Conservation (phyloP, 2,113 vertebrate species). For the Trogon surrucura region DNA sequence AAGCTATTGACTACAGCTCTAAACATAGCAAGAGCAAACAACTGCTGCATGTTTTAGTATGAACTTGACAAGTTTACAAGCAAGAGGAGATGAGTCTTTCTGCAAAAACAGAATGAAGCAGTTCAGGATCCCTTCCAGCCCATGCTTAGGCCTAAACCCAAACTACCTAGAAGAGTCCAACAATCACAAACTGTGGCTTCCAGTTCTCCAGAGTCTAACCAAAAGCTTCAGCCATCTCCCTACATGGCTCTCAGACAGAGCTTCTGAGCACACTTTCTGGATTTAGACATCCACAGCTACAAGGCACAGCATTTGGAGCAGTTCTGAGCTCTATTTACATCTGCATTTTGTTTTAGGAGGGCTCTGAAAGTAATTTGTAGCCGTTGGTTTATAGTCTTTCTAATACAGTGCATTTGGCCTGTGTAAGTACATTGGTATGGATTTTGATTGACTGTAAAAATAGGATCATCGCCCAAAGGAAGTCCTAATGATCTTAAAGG, state of each 20-base stretch:
- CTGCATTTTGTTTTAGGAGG: conserved; percentile 41
- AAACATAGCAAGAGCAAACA: background rate
- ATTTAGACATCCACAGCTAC: background rate
- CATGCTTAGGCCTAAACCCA: background rate
- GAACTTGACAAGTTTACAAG: background rate
- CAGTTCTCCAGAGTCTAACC: background rate
- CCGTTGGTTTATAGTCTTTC: conserved; percentile 28
- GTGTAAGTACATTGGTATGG: background rate
- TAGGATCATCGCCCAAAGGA: conserved; percentile 35
- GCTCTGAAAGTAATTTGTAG: conserved; percentile 57
- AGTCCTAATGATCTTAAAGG: conserved; percentile 11
- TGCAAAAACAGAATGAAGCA: background rate
- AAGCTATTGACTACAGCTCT: background rate
- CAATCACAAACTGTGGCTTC: background rate
- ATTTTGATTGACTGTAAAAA: conserved; percentile 60
- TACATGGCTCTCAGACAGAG: background rate
- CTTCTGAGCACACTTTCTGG: background rate
- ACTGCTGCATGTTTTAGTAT: background rate
- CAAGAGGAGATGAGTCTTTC: background rate
- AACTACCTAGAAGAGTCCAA: background rate
- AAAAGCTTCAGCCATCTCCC: background rate
- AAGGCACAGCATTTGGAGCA: background rate
- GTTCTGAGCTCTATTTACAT: conserved; percentile 20
- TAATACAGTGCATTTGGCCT: conserved; percentile 1
- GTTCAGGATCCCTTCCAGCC: background rate